These are phyloP conservation scores for Saccostrea cuccullata DNA, from an alignment of 1,140 invertebrate species.

Conservation along the genomic window DNA sequence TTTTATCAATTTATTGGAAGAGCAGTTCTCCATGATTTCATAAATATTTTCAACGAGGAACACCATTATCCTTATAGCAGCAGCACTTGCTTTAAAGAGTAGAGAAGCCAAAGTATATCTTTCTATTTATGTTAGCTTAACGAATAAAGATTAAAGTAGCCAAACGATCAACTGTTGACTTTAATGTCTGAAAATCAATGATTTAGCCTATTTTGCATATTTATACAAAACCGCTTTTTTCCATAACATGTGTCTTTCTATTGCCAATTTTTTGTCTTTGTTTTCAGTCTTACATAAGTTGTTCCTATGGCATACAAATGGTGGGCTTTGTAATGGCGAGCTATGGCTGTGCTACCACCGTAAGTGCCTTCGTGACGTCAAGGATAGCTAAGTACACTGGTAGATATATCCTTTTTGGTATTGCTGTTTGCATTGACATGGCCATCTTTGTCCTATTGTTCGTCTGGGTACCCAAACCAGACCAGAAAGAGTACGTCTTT, in stretches of 20 bases:
- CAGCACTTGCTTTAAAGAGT: no score
- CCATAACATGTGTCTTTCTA: no score
- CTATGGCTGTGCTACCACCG: slow-evolving; percentile 93
- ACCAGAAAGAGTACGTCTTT: not conserved
- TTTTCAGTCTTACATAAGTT: slow-evolving; percentile 92
- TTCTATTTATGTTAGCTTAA: no score
- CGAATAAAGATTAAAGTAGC: no score
- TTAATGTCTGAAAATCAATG: not conserved
- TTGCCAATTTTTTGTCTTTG: slow-evolving; percentile 10
- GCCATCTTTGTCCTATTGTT: slow-evolving; percentile 15
- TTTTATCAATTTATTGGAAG: no score
- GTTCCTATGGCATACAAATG: slow-evolving; percentile 91
- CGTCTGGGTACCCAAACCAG: not conserved
- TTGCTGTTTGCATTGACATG: not conserved
- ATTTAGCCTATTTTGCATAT: not conserved
- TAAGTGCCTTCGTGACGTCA: slow-evolving; percentile 93
- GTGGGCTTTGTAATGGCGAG: slow-evolving; percentile 98
- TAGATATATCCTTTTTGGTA: slow-evolving; percentile 74
- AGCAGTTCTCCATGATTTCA: no score
- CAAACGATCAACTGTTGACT: no score
- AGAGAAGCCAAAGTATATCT: no score
- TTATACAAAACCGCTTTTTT: no score
- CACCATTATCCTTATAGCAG: no score
- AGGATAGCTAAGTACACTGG: slow-evolving; percentile 95
- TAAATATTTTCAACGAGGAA: not conserved